These are phyloP conservation scores for Hephaestus fuliginosus DNA, from an alignment of 2,797 vertebrate genomes.

Conservation along the genomic window DNA sequence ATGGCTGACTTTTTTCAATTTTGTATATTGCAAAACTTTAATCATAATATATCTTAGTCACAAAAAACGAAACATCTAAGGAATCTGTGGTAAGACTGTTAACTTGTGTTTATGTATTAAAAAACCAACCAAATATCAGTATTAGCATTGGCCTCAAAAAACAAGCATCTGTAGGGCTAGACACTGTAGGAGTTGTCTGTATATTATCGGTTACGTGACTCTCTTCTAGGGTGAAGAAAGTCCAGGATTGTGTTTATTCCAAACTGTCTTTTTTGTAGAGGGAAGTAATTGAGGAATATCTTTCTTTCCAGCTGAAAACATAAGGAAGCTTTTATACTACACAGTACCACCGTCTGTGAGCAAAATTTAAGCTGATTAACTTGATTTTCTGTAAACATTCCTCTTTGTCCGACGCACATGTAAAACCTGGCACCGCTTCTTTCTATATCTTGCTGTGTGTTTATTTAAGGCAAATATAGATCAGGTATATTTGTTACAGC, in stretches of 20 bases:
- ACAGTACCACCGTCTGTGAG: constrained; percentile 9
- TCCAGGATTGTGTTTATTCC: background rate
- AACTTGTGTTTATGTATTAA: background rate
- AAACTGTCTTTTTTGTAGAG: background rate
- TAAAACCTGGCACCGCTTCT: constrained; percentile 42
- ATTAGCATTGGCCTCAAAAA: background rate
- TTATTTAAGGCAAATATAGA: constrained; percentile 55
- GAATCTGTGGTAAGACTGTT: too few relatives aligned
- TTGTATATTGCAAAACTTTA: background rate
- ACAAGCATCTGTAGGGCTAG: background rate
- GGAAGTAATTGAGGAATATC: constrained; percentile 12
- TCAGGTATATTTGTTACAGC: constrained; percentile 41
- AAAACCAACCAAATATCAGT: background rate
- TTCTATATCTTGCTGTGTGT: constrained; percentile 34
- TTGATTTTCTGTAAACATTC: constrained; percentile 58
- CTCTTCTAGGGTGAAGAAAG: background rate
- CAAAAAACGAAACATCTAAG: too few relatives aligned
- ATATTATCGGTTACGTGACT: background rate
- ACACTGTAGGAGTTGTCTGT: background rate
- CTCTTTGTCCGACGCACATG: constrained; percentile 22
- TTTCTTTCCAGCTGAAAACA: constrained; percentile 38
- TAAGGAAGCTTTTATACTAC: constrained; percentile 41
- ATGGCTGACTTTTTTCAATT: background rate
- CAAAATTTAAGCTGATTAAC: constrained; percentile 35
- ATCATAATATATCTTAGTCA: too few relatives aligned